Evolutionary conservation across 2,797 vertebrate species (phyloP), one percentile per base, ranked within the genome.

Genomic region (Hafferia zeledoni): DNA sequence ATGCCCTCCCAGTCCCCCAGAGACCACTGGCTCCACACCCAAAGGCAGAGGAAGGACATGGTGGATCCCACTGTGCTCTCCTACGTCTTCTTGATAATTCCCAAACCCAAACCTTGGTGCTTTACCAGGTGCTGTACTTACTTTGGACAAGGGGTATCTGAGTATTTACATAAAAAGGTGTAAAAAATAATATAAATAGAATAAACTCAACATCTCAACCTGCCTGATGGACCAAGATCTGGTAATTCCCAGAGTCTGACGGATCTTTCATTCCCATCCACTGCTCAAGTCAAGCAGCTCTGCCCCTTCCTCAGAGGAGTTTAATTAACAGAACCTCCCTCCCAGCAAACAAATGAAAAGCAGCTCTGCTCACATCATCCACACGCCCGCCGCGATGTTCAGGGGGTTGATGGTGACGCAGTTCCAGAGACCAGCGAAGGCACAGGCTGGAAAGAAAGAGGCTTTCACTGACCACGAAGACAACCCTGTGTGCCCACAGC

Each of bases 331-430:
- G 4, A 2, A 18, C 41, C 68, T 33, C 69, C 57, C 24, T 59
- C 67, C 79, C 9, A 0, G 44, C 43, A 69, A 47, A 33, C 69
- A 60, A 67, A n/a, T 0, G 10, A 16, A 53, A 49, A 41, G 25
- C 19, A 84, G 39, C 30, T 24, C 43, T 71, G 98, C 99, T 99
- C 98, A 99, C 99, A 99, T 98, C 99, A 99, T 99, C 99, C 99
- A 99, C 28, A 99, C 99, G 13, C 99, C 99, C 0, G 99, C 99
- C 0, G 98, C 99, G 0, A 99, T 99, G 97, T 99, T 99, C 96
- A 99, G 97, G 31, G 99, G 99, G 97, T 99, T 98, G 95, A 99
- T 97, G 30, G 99, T 99, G 96, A 99, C 96, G 25, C 99, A 99
- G 97, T 98, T 99, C 99, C 99, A 99, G 87, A 99, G 97, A 85